Evolutionary conservation across 2,888 invertebrate species (phyloP).

Genomic region (Callinectes sapidus): DNA sequence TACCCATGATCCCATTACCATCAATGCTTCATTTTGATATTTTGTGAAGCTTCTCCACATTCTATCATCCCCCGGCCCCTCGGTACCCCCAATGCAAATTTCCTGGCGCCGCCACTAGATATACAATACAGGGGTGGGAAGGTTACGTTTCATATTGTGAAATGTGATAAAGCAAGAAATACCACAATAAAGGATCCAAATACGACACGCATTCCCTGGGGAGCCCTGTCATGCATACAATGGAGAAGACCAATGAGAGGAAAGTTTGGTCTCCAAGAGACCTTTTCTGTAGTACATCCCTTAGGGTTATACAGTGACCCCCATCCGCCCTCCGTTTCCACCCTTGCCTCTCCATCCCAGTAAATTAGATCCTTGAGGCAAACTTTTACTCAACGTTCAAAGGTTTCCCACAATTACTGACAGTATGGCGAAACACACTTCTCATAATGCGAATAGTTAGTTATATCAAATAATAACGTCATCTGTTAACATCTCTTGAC

Average conservation of each 20-base stretch:
- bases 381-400: neutral
- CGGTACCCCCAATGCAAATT: too few species aligned
- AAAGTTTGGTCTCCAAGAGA: neutral
- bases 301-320: neutral
- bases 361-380: neutral
- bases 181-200: neutral
- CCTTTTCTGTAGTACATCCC: neutral
- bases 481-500: neutral
- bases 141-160: neutral
- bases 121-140: too few species aligned
- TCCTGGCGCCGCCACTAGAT: too few species aligned
- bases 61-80: too few species aligned
- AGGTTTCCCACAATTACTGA: neutral
- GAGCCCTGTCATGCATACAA: neutral
- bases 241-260: neutral
- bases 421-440: neutral
- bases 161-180: neutral
- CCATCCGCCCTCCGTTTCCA: neutral
- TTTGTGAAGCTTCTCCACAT: too few species aligned
- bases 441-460: neutral
- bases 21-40: too few species aligned
- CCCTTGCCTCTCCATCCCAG: neutral
- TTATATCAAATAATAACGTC: neutral
- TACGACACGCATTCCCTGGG: neutral
- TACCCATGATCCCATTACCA: too few species aligned